Conservation (phyloP, 2,797 vertebrate genomes). For the Parambassis ranga region DNA sequence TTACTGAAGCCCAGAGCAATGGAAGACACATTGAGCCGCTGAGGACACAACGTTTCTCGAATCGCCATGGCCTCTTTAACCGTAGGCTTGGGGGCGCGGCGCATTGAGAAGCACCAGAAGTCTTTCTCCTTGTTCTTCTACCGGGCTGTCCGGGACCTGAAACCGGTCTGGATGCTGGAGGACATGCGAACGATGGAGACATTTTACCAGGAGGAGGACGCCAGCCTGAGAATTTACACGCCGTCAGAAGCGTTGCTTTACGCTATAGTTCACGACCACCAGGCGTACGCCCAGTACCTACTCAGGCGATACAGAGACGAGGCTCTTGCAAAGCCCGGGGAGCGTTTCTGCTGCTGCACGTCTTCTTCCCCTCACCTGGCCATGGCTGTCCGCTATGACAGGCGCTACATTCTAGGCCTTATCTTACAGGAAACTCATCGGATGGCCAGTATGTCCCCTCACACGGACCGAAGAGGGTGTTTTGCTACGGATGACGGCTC, state of each 20-base stretch:
- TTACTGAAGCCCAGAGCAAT: neutral
- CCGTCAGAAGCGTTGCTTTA: constrained; percentile 90
- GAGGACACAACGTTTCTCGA: neutral
- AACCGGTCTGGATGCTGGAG: constrained; percentile 88
- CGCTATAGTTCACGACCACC: constrained; percentile 89
- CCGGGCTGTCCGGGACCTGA: constrained; percentile 87
- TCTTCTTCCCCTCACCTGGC: constrained; percentile 85
- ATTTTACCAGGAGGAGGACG: constrained; percentile 84
- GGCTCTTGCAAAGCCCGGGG: constrained; percentile 85
- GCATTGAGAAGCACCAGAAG: constrained; percentile 74
- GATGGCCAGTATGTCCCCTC: constrained; percentile 71
- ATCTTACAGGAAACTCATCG: constrained; percentile 84
- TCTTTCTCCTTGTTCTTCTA: constrained; percentile 86
- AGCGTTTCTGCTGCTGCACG: constrained; percentile 84
- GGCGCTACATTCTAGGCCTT: constrained; percentile 83
- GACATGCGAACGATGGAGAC: constrained; percentile 89
- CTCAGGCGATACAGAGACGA: constrained; percentile 82
- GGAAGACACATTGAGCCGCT: neutral
- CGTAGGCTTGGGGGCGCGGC: constrained; percentile 56
- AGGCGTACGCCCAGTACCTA: constrained; percentile 85
- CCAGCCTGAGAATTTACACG: constrained; percentile 78
- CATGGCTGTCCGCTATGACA: constrained; percentile 87
- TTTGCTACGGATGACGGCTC: constrained; percentile 82
- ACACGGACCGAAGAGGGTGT: constrained; percentile 78
- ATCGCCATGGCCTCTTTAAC: constrained; percentile 53